Conservation (phyloP, 2,888 invertebrate species). For the Tetranychus piercei region DNA sequence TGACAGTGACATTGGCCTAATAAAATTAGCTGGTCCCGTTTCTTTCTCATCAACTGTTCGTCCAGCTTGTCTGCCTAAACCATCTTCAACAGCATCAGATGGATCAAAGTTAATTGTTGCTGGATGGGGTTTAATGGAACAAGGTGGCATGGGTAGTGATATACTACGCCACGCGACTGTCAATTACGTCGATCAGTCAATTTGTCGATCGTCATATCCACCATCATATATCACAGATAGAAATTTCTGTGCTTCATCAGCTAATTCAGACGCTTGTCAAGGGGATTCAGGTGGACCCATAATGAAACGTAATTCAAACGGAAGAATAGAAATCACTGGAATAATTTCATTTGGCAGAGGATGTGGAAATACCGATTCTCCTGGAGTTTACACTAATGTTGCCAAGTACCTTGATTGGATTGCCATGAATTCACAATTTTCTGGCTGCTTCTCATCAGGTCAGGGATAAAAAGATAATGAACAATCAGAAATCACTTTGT, state of each 20-base stretch:
- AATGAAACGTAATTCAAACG: constrained; percentile 38
- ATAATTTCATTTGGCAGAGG: constrained; percentile 46
- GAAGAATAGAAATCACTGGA: constrained; percentile 34
- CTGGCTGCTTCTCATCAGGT: not conserved
- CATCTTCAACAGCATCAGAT: not conserved
- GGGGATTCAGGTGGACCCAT: constrained; percentile 64
- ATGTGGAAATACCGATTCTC: constrained; percentile 43
- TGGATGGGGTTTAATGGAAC: constrained; percentile 21
- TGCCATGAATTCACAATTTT: not conserved
- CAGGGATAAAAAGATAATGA: too few species aligned
- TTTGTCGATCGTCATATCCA: constrained; percentile 7
- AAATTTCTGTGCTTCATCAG: constrained; percentile 13
- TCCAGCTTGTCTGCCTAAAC: constrained; percentile 17
- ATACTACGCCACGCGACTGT: constrained; percentile 14
- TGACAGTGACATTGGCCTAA: constrained; percentile 19
- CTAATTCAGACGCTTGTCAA: constrained; percentile 18
- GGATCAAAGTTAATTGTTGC: constrained; percentile 8
- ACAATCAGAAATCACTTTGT: too few species aligned
- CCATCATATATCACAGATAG: constrained; percentile 12
- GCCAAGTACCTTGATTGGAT: constrained; percentile 30
- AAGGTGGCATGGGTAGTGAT: not conserved
- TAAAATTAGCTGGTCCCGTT: constrained; percentile 10
- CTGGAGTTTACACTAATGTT: constrained; percentile 52
- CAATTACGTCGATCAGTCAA: constrained; percentile 6
- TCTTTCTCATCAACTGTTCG: not conserved